phyloP scores from a whole-genome alignment of 2,113 vertebrate species.

The Sturnus vulgaris region DNA sequence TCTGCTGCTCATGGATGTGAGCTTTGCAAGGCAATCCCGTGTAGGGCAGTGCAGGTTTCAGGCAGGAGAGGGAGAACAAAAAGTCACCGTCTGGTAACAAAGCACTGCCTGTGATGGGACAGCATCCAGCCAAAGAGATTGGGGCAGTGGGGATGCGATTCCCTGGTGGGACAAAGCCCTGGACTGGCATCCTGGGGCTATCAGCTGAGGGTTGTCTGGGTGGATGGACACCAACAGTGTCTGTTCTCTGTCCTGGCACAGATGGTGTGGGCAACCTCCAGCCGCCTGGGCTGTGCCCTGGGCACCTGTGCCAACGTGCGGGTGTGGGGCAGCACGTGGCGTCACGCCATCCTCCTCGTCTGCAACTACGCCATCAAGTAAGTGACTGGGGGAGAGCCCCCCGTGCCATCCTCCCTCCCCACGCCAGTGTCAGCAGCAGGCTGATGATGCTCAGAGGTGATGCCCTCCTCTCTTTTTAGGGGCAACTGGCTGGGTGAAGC shows the following conservation, averaged over 20 bases:
- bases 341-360: slow-evolving; percentile 77
- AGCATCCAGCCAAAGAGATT: not conserved
- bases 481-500: slow-evolving; percentile 90
- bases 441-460: not conserved
- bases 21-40: not conserved
- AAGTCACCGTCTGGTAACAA: not conserved
- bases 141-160: rapidly evolving
- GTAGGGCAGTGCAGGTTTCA: not conserved
- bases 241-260: slow-evolving; percentile 40
- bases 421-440: rapidly evolving
- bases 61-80: not conserved
- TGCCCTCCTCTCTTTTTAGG: slow-evolving; percentile 70
- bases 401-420: rapidly evolving
- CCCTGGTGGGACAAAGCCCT: not conserved
- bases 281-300: slow-evolving; percentile 84
- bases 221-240: rapidly evolving
- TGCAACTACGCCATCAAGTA: slow-evolving; percentile 95
- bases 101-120: not conserved
- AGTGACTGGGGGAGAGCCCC: slow-evolving; percentile 1
- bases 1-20: not conserved
- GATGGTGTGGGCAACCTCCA: slow-evolving; percentile 93
- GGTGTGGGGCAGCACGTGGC: slow-evolving; percentile 83
- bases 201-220: rapidly evolving
- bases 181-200: rapidly evolving
- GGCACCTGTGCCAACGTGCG: slow-evolving; percentile 78